phyloP scores from a whole-genome alignment of 2,113 vertebrate species.

The Callocephalon fimbriatum region DNA sequence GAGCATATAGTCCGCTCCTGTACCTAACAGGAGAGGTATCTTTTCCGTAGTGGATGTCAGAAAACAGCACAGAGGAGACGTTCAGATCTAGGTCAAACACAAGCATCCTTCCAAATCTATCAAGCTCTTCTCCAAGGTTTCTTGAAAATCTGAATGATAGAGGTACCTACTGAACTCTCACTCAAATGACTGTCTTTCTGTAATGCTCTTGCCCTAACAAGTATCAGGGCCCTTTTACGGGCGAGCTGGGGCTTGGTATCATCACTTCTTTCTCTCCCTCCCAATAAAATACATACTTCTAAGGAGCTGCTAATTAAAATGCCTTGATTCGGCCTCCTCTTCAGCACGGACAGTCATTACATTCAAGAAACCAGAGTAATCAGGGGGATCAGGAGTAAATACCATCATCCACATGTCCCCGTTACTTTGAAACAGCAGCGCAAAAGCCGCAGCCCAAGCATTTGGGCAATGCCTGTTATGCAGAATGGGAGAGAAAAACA shows the following conservation, averaged over 20 bases:
- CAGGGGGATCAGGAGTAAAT: neutral
- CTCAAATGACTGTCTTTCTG: neutral
- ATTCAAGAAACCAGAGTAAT: neutral
- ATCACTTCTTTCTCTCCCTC: neutral
- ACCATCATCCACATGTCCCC: neutral
- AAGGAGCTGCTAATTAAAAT: neutral
- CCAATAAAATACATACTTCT: neutral
- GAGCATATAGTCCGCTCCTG: neutral
- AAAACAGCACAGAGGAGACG: neutral
- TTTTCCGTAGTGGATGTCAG: no score
- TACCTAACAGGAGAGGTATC: neutral
- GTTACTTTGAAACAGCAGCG: neutral
- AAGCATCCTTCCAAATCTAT: neutral
- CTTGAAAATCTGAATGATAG: neutral
- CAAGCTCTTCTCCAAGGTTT: neutral
- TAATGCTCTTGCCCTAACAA: rapidly evolving
- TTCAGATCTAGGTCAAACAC: neutral
- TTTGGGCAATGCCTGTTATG: neutral
- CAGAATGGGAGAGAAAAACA: neutral
- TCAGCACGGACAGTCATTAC: rapidly evolving
- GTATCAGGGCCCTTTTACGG: neutral
- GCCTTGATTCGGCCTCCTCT: neutral
- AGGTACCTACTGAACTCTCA: neutral
- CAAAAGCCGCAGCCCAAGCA: neutral
- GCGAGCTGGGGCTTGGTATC: neutral